phyloP scores from a whole-genome alignment of 2,888 invertebrate genomes.

The Xestobium rufovillosum region DNA sequence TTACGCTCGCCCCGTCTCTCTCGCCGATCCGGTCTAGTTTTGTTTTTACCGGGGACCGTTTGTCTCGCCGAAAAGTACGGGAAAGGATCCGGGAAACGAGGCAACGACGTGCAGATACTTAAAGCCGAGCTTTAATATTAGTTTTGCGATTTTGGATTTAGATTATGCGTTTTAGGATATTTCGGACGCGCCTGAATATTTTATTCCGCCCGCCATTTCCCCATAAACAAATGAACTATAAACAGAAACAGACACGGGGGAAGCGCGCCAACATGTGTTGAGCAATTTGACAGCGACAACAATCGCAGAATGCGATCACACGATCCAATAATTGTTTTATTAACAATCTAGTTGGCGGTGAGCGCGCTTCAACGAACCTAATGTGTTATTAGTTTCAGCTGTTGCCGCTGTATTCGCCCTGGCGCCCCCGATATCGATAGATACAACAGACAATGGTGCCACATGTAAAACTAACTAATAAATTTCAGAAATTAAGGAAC shows the following conservation, averaged over 20 bases:
- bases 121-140: constrained; percentile 30
- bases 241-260: too few relatives aligned
- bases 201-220: too few relatives aligned
- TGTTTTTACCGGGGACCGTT: constrained; percentile 17
- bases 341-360: constrained; percentile 25
- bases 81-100: constrained; percentile 10
- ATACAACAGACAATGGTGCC: too few relatives aligned
- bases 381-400: constrained; percentile 25
- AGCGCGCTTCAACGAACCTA: constrained; percentile 22
- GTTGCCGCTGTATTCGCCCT: constrained; percentile 19
- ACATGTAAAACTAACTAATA: too few relatives aligned
- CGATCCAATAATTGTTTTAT: constrained; percentile 29
- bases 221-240: too few relatives aligned
- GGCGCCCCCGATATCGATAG: too few relatives aligned
- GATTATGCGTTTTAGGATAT: constrained; percentile 35
- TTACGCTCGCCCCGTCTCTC: constrained; percentile 37
- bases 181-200: constrained; percentile 36
- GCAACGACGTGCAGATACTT: constrained; percentile 20
- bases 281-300: constrained; percentile 17
- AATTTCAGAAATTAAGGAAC: too few relatives aligned
- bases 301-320: constrained; percentile 25
- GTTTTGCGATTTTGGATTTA: constrained; percentile 38
- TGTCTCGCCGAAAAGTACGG: constrained; percentile 18
- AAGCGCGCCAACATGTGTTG: too few relatives aligned
- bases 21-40: constrained; percentile 19